Evolutionary conservation across 2,888 invertebrate genomes (phyloP).

Genomic region (Ephialtes manifestator): DNA sequence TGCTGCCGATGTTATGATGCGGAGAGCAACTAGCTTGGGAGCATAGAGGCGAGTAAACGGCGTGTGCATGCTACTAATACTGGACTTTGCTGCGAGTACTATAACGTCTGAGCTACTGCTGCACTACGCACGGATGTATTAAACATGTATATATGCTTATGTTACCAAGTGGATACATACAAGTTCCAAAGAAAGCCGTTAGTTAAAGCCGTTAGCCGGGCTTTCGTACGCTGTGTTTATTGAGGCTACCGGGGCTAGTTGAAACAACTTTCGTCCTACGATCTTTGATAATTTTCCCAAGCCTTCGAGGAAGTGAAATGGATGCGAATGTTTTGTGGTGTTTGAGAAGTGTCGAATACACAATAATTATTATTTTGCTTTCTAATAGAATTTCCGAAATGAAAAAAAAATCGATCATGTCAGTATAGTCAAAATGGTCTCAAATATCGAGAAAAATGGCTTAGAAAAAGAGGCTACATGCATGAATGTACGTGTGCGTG

Average conservation of each 20-base stretch:
- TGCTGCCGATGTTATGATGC: constrained; percentile 10
- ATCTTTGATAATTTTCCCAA: background rate
- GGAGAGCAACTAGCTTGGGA: constrained; percentile 16
- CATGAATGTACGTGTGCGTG: no score
- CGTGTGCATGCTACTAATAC: constrained; percentile 54
- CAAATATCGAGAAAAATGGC: no score
- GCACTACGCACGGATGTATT: constrained; percentile 27
- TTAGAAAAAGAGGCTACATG: no score
- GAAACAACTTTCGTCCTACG: background rate
- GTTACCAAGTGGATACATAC: constrained; percentile 8
- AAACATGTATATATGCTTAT: constrained; percentile 14
- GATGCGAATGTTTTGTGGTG: background rate
- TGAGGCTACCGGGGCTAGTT: background rate
- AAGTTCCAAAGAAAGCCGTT: constrained; percentile 9
- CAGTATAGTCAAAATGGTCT: background rate
- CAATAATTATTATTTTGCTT: no score
- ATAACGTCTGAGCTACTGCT: constrained; percentile 18
- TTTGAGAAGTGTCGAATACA: background rate
- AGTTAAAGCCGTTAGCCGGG: constrained; percentile 32
- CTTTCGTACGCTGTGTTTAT: constrained; percentile 1
- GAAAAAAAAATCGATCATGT: background rate
- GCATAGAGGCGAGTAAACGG: constrained; percentile 39
- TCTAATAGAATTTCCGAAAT: background rate
- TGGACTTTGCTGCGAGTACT: constrained; percentile 19
- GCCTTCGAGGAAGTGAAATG: background rate